These are phyloP conservation scores for Coendou prehensilis DNA, from an alignment of 2,797 vertebrate genomes.

Conservation along the genomic window DNA sequence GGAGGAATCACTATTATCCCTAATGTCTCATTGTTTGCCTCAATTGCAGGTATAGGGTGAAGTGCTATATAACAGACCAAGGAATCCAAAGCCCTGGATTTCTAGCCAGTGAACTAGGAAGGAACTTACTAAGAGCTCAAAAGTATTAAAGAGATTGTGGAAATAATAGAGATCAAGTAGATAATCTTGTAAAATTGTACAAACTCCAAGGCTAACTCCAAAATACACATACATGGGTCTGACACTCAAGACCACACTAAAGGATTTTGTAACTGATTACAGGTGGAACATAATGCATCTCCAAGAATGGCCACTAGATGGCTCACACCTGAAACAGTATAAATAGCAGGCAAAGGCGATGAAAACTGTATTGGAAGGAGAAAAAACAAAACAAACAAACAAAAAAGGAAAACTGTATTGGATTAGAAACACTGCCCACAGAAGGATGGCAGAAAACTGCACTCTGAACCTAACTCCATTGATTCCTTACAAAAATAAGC, in stretches of 20 bases:
- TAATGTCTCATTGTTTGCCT: background rate
- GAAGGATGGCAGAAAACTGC: background rate
- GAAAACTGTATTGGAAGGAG: background rate
- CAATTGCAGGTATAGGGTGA: background rate
- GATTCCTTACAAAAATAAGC: background rate
- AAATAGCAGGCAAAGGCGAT: background rate
- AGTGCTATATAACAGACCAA: background rate
- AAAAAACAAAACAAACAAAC: background rate
- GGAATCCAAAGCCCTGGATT: background rate
- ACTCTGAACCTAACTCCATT: background rate
- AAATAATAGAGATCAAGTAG: background rate
- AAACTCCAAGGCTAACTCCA: background rate
- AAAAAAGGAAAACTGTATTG: background rate
- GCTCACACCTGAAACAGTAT: background rate
- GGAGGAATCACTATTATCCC: background rate
- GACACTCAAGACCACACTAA: background rate
- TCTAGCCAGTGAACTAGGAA: background rate
- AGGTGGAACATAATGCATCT: background rate
- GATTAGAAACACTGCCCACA: background rate
- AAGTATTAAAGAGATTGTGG: background rate
- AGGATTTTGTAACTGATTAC: background rate
- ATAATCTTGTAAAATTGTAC: background rate
- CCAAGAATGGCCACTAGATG: background rate
- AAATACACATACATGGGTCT: background rate
- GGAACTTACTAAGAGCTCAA: background rate